Conservation (phyloP, 2,797 vertebrate genomes). For the Danio tinwini region DNA sequence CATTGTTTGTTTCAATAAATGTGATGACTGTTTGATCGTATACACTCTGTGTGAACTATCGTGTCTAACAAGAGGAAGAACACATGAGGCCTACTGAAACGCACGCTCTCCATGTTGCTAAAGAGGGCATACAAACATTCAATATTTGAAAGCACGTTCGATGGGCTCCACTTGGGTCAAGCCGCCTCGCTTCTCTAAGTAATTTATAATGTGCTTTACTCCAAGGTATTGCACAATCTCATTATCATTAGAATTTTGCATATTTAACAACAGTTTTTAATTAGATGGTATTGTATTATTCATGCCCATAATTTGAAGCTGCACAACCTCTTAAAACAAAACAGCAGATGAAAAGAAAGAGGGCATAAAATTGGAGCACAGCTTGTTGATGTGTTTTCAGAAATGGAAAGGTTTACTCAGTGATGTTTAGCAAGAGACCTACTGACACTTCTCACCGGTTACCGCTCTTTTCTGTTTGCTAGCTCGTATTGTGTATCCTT, state of each 20-base stretch:
- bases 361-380: constrained; percentile 68
- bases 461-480: constrained; percentile 99
- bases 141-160: constrained; percentile 80
- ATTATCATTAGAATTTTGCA: constrained; percentile 99
- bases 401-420: constrained; percentile 82
- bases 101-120: constrained; percentile 32
- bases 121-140: constrained; percentile 45
- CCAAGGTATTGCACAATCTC: constrained; percentile 98
- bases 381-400: constrained; percentile 67
- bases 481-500: constrained; percentile 99
- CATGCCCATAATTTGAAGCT: constrained; percentile 99
- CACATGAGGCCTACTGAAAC: constrained; percentile 11
- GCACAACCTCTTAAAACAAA: constrained; percentile 59
- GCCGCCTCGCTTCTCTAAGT: constrained; percentile 92
- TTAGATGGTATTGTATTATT: constrained; percentile 99
- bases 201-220: constrained; percentile 97
- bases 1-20: neutral
- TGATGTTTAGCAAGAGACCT: constrained; percentile 82
- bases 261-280: constrained; percentile 99
- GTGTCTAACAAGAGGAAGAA: neutral
- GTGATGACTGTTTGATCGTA: constrained; percentile 10
- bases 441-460: constrained; percentile 81
- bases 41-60: constrained; percentile 1
- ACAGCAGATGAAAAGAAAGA: constrained; percentile 76
- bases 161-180: constrained; percentile 90